phyloP scores from a whole-genome alignment of 2,888 invertebrate species.

The Drosophila paracracens region DNA sequence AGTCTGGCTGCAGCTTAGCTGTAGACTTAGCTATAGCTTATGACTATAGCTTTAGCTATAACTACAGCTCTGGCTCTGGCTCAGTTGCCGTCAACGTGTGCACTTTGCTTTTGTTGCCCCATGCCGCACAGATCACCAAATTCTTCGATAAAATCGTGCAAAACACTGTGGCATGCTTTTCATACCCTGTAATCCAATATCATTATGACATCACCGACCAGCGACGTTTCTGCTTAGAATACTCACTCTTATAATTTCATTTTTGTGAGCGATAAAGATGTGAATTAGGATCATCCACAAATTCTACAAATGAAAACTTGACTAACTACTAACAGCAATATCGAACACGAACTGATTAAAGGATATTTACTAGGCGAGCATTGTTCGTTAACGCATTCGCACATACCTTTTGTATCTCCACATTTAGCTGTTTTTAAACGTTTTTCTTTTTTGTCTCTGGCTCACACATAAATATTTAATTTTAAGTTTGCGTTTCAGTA shows the following conservation, averaged over 20 bases:
- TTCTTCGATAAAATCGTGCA: constrained; percentile 59
- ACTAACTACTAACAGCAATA: neutral
- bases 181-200: constrained; percentile 23
- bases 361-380: constrained; percentile 5
- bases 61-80: constrained; percentile 1
- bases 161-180: constrained; percentile 42
- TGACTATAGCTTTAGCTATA: constrained; percentile 14
- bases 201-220: neutral
- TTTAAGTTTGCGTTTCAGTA: neutral
- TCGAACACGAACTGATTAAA: neutral
- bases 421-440: neutral
- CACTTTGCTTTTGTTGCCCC: constrained; percentile 42
- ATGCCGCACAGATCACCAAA: constrained; percentile 42
- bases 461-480: neutral
- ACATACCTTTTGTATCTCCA: neutral
- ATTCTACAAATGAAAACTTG: neutral
- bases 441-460: neutral
- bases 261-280: neutral
- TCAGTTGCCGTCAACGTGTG: constrained; percentile 37
- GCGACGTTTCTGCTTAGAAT: neutral
- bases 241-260: neutral
- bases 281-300: neutral
- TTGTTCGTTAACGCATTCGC: neutral
- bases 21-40: constrained; percentile 2
- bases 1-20: neutral